Evolutionary conservation across 2,113 vertebrate species (phyloP).

Genomic region (Isurus oxyrinchus): DNA sequence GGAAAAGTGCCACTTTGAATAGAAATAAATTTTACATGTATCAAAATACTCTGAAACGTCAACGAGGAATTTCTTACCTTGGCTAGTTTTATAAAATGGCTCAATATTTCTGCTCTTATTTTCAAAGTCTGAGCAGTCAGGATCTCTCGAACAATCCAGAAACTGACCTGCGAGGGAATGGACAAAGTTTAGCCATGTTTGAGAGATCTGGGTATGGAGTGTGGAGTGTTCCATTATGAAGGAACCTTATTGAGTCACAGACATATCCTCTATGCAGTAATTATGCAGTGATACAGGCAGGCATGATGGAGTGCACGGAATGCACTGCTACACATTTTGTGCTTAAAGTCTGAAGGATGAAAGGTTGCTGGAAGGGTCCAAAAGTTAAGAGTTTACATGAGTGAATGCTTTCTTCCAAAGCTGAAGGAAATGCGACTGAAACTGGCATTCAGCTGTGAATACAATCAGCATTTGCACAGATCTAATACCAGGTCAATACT

Average conservation of each 20-base stretch:
- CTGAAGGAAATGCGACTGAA: not conserved
- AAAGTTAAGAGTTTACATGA: not conserved
- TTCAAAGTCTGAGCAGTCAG: constrained; percentile 90
- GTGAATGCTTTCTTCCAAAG: not conserved
- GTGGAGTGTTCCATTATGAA: not conserved
- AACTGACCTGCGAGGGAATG: constrained; percentile 73
- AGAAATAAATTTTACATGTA: not conserved
- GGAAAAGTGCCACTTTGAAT: not conserved
- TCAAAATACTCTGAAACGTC: not conserved
- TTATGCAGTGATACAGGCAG: not conserved
- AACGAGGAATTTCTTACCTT: constrained; percentile 69
- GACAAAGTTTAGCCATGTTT: not conserved
- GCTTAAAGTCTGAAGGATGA: not conserved
- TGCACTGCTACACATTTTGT: not conserved
- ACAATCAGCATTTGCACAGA: not conserved
- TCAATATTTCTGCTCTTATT: constrained; percentile 87
- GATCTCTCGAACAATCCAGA: constrained; percentile 94
- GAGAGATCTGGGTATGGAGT: not conserved
- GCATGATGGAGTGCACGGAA: too few species aligned
- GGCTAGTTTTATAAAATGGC: constrained; percentile 95
- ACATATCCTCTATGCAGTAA: not conserved
- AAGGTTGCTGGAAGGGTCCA: not conserved
- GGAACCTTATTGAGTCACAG: not conserved
- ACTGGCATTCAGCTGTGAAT: not conserved
- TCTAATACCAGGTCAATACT: not conserved